Conservation (phyloP, 2,888 invertebrate species). For the Kuschelorhynchus macadamiae region DNA sequence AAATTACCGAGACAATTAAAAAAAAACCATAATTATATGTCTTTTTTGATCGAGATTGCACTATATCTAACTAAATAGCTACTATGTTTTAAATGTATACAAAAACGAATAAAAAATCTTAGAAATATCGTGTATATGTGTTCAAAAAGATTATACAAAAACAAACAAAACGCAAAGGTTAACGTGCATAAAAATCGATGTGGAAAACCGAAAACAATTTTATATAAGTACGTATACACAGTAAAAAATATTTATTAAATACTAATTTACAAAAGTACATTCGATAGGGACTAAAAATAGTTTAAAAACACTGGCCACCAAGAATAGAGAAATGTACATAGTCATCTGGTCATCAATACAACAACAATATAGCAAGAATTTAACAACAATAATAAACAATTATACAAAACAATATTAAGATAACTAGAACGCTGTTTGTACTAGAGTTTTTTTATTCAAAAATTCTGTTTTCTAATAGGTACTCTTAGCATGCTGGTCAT, state of each 20-base stretch:
- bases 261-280: constrained; percentile 52
- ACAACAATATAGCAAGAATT: constrained; percentile 57
- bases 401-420: constrained; percentile 58
- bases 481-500: too few species aligned
- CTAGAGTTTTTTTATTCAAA: background rate
- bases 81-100: constrained; percentile 23
- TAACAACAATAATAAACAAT: constrained; percentile 63
- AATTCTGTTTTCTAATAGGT: background rate
- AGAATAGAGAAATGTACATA: constrained; percentile 50
- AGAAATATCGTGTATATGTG: constrained; percentile 35
- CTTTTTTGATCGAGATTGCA: constrained; percentile 39
- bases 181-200: constrained; percentile 53
- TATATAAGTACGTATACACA: constrained; percentile 55
- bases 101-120: constrained; percentile 35
- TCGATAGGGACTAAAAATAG: constrained; percentile 31
- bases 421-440: constrained; percentile 3
- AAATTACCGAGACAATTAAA: constrained; percentile 13
- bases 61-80: constrained; percentile 36
- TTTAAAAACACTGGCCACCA: constrained; percentile 57
- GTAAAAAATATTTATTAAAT: constrained; percentile 55
- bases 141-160: constrained; percentile 38
- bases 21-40: constrained; percentile 42
- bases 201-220: constrained; percentile 51
- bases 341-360: constrained; percentile 47
- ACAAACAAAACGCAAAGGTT: constrained; percentile 54